A percentile compares a stretch with the other conserved stretches of the same genome.
These are phyloP conservation scores for sheep (Ovis aries) DNA, from an alignment of 2,113 vertebrate genomes.

Conservation along the genomic window DNA sequence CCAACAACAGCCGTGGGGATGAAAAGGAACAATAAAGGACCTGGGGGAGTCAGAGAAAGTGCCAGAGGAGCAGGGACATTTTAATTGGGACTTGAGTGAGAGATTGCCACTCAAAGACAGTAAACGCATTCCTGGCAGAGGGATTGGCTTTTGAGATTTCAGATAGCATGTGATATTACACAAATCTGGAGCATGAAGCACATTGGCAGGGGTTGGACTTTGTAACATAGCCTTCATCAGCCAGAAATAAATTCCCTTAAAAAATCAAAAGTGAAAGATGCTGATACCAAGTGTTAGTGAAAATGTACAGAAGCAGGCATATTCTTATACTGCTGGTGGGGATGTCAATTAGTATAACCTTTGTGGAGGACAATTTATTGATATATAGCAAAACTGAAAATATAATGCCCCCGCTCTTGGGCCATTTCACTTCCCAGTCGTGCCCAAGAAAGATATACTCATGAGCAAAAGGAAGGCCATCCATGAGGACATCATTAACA, in stretches of 20 bases:
- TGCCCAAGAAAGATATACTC: background rate
- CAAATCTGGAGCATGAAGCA: background rate
- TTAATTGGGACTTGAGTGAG: background rate
- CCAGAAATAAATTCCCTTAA: conserved; percentile 31
- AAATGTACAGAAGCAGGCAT: background rate
- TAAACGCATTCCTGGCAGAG: background rate
- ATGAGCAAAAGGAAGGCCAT: background rate
- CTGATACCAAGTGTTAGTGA: background rate
- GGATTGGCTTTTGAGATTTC: background rate
- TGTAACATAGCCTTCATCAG: background rate
- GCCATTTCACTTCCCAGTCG: background rate
- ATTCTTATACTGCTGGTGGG: background rate
- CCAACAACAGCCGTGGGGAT: too few relatives aligned
- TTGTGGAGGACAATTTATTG: background rate
- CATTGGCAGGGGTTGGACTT: background rate
- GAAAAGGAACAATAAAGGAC: background rate
- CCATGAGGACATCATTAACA: background rate
- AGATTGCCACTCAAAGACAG: background rate
- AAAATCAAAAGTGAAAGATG: background rate
- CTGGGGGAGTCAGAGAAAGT: background rate
- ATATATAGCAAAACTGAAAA: background rate
- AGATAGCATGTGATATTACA: background rate
- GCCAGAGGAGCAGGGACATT: background rate
- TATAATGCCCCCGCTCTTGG: background rate
- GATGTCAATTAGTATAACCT: background rate